Evolutionary conservation across 1,140 invertebrate genomes (phyloP).

Genomic region (Metaphire vulgaris): DNA sequence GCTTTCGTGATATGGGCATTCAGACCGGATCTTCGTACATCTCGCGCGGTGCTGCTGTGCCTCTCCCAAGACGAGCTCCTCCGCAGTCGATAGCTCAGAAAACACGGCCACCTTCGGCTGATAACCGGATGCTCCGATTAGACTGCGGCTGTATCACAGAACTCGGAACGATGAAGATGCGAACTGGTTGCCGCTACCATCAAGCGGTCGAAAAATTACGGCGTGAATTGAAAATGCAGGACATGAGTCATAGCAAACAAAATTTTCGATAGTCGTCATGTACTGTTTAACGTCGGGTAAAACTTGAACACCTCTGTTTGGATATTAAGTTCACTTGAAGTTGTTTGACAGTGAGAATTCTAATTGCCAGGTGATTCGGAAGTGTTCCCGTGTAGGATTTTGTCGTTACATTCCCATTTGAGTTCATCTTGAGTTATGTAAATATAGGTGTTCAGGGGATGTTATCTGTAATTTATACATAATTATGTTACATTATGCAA

Average conservation of each 20-base stretch:
- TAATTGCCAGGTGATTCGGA: neutral
- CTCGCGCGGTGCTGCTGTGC: neutral
- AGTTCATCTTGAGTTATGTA: too few relatives aligned
- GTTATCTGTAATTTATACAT: too few relatives aligned
- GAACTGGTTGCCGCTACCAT: conserved; percentile 16
- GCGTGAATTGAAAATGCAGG: conserved; percentile 30
- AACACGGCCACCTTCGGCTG: neutral
- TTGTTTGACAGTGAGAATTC: neutral
- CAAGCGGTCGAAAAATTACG: conserved; percentile 10
- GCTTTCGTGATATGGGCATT: conserved; percentile 8
- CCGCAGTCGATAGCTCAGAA: too few relatives aligned
- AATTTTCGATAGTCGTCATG: neutral
- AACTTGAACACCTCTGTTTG: neutral
- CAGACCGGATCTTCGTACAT: conserved; percentile 2
- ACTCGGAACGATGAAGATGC: conserved; percentile 20
- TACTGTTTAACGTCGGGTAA: neutral
- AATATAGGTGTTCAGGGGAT: too few relatives aligned
- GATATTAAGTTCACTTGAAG: neutral
- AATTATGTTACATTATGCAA: too few relatives aligned
- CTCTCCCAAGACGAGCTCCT: neutral
- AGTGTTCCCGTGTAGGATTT: neutral
- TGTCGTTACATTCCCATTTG: neutral
- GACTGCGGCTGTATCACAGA: conserved; percentile 22
- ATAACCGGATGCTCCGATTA: neutral
- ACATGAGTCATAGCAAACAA: conserved; percentile 21